These are phyloP conservation scores for Ceratoteleas bidentatus DNA, from an alignment of 1,140 invertebrate species.

Conservation along the genomic window DNA sequence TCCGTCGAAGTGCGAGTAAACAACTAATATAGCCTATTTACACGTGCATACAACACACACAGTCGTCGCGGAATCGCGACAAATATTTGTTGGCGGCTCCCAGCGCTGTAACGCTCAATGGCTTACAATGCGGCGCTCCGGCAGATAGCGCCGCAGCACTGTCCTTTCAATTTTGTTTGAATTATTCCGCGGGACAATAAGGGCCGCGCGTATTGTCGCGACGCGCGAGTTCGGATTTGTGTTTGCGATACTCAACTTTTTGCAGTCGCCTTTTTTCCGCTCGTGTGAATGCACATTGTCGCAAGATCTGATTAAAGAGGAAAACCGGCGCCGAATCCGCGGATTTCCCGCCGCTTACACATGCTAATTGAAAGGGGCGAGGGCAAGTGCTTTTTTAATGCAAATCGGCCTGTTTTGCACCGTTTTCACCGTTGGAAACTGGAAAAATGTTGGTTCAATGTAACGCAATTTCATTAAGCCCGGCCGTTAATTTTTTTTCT, in stretches of 20 bases:
- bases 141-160: slow-evolving; percentile 46
- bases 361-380: no score
- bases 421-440: no score
- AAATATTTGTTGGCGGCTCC: slow-evolving; percentile 52
- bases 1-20: slow-evolving; percentile 38
- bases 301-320: no score
- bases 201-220: slow-evolving; percentile 31
- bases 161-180: slow-evolving; percentile 56
- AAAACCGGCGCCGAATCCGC: no score
- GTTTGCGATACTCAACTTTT: slow-evolving; percentile 15
- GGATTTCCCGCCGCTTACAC: no score
- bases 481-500: no score
- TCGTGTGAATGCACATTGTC: no score
- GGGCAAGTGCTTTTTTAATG: no score
- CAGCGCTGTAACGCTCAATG: slow-evolving; percentile 37
- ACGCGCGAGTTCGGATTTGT: slow-evolving; percentile 24
- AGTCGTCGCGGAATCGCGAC: slow-evolving; percentile 23
- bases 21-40: slow-evolving; percentile 52
- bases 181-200: slow-evolving; percentile 56
- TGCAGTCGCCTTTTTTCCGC: no score
- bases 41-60: slow-evolving; percentile 46
- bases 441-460: no score
- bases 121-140: slow-evolving; percentile 32
- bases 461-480: no score
- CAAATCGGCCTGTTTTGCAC: no score